These are phyloP conservation scores for Piscicola geometra DNA, from an alignment of 2,888 invertebrate genomes.

Conservation along the genomic window DNA sequence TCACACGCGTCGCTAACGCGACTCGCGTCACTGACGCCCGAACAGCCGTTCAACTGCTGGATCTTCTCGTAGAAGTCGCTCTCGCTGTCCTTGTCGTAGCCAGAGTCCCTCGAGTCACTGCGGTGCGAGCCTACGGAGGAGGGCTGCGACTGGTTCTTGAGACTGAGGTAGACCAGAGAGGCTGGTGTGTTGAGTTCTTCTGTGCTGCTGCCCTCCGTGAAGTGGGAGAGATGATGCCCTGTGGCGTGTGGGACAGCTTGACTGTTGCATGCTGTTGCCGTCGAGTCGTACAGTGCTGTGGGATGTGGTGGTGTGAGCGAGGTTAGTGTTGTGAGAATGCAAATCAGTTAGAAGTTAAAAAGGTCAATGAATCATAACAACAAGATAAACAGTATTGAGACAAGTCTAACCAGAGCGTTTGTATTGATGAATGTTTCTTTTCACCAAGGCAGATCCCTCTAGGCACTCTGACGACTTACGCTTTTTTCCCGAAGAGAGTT, in stretches of 20 bases:
- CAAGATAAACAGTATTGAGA: too few species aligned
- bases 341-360: not conserved
- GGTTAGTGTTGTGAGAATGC: not conserved
- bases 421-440: not conserved
- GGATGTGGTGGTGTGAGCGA: too few species aligned
- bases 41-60: not conserved
- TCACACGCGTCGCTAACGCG: not conserved
- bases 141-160: slow-evolving; percentile 7
- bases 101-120: slow-evolving; percentile 40
- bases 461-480: not conserved
- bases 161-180: not conserved
- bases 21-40: not conserved
- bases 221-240: too few species aligned
- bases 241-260: too few species aligned
- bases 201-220: not conserved
- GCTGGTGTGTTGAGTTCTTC: slow-evolving; percentile 12
- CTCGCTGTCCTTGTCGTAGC: slow-evolving; percentile 38
- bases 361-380: not conserved
- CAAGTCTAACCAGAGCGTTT: not conserved
- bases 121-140: slow-evolving; percentile 25
- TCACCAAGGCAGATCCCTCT: too few species aligned
- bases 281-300: too few species aligned
- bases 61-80: slow-evolving; percentile 13
- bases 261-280: too few species aligned
- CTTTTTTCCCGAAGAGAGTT: not conserved